Conservation (phyloP, 2,888 invertebrate species). For the Nasonia oneida region DNA sequence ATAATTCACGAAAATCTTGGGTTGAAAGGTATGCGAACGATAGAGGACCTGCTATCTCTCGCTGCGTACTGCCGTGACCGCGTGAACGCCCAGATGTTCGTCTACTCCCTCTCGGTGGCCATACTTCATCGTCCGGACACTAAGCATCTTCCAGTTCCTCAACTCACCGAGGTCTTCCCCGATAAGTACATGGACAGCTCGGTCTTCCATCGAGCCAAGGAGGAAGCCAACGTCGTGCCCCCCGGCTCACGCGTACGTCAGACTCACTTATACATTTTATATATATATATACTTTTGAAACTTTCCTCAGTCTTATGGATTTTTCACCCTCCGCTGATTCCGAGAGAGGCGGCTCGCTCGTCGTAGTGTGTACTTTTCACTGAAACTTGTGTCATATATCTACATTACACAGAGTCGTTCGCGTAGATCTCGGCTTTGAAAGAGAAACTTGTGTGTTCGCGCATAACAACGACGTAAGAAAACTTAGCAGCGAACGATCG, state of each 20-base stretch:
- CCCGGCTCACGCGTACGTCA: conserved; percentile 83
- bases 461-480: too few relatives aligned
- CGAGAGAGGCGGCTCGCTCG: background rate
- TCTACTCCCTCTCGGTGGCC: conserved; percentile 89
- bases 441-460: background rate
- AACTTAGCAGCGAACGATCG: background rate
- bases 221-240: conserved; percentile 84
- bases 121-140: conserved; percentile 88
- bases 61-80: conserved; percentile 87
- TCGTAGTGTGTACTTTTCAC: background rate
- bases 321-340: background rate
- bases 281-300: conserved; percentile 14
- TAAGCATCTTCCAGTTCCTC: conserved; percentile 85
- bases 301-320: background rate
- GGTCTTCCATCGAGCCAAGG: conserved; percentile 85
- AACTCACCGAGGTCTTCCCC: conserved; percentile 89
- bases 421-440: background rate
- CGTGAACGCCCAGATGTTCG: conserved; percentile 90
- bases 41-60: conserved; percentile 86
- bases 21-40: conserved; percentile 80
- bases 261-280: background rate
- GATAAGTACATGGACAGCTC: conserved; percentile 90
- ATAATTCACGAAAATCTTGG: background rate
- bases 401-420: background rate
- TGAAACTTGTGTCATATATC: background rate